Evolutionary conservation across 2,797 vertebrate genomes (phyloP).

Genomic region (Phataginus tricuspis): DNA sequence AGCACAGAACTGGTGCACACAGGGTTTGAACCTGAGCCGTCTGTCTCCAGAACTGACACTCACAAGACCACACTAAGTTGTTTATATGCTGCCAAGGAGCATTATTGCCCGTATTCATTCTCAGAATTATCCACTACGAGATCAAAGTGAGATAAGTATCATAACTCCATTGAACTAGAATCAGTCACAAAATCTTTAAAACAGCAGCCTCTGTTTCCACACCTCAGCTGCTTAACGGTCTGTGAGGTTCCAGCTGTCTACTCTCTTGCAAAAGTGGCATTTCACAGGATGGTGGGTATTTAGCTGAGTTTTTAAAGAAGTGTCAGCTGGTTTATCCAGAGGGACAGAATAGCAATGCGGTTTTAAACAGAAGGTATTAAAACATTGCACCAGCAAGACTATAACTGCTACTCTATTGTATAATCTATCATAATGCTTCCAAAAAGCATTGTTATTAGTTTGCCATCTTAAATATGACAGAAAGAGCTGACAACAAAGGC

Average conservation of each 20-base stretch:
- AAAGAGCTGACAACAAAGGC: background rate
- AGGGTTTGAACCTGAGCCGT: background rate
- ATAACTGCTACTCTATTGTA: background rate
- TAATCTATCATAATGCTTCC: background rate
- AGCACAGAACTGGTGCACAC: background rate
- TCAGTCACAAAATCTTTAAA: background rate
- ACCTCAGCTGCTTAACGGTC: background rate
- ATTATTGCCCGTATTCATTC: background rate
- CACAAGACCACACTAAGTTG: background rate
- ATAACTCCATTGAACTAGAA: background rate
- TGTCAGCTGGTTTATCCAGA: background rate
- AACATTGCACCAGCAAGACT: background rate
- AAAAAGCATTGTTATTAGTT: background rate
- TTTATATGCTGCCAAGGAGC: background rate
- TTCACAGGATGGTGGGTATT: background rate
- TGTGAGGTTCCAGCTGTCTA: background rate
- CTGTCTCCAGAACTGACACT: background rate
- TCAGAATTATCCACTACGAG: background rate
- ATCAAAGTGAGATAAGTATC: background rate
- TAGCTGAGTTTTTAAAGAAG: slow-evolving; percentile 28
- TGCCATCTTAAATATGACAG: background rate
- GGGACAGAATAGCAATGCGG: background rate
- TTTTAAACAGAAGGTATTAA: slow-evolving; percentile 16
- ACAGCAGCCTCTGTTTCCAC: background rate
- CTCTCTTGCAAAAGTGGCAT: background rate